phyloP scores from a whole-genome alignment of 2,888 invertebrate genomes.

The Bedellia somnulentella region DNA sequence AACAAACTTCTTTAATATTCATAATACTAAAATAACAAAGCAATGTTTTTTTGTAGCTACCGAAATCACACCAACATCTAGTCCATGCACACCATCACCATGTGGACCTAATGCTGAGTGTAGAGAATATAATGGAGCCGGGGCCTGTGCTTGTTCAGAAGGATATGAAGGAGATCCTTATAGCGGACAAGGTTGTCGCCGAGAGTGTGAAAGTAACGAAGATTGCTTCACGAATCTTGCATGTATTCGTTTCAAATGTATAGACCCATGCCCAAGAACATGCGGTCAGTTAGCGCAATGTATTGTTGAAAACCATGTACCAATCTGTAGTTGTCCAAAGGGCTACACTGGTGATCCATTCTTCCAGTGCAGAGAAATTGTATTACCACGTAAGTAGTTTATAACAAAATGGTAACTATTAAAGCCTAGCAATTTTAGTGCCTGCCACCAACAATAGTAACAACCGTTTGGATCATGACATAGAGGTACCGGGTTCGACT shows the following conservation, averaged over 20 bases:
- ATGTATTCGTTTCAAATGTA: constrained; percentile 81
- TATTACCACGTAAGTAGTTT: constrained; percentile 27
- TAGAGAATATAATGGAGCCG: constrained; percentile 78
- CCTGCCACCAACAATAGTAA: not conserved
- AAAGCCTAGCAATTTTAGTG: not conserved
- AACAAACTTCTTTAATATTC: too few relatives aligned
- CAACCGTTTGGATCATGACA: too few relatives aligned
- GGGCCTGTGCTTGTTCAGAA: constrained; percentile 80
- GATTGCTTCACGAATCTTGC: constrained; percentile 74
- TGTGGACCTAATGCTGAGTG: constrained; percentile 87
- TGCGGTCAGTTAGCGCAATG: constrained; percentile 83
- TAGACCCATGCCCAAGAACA: constrained; percentile 82
- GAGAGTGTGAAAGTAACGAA: constrained; percentile 78
- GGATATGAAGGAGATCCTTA: constrained; percentile 85
- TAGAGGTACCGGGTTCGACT: too few relatives aligned
- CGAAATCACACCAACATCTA: constrained; percentile 65
- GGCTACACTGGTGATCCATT: constrained; percentile 84
- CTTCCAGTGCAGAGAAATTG: constrained; percentile 69
- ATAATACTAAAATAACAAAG: constrained; percentile 3
- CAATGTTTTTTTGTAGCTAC: constrained; percentile 47
- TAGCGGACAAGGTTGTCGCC: constrained; percentile 67
- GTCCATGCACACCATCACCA: constrained; percentile 81
- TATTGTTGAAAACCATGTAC: constrained; percentile 76
- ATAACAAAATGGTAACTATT: not conserved
- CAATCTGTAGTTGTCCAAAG: constrained; percentile 73